Percentiles rank a stretch among this genome's conserved stretches.
phyloP scores from a whole-genome alignment of 2,797 vertebrate genomes.

The Ctenopoma kingsleyae region DNA sequence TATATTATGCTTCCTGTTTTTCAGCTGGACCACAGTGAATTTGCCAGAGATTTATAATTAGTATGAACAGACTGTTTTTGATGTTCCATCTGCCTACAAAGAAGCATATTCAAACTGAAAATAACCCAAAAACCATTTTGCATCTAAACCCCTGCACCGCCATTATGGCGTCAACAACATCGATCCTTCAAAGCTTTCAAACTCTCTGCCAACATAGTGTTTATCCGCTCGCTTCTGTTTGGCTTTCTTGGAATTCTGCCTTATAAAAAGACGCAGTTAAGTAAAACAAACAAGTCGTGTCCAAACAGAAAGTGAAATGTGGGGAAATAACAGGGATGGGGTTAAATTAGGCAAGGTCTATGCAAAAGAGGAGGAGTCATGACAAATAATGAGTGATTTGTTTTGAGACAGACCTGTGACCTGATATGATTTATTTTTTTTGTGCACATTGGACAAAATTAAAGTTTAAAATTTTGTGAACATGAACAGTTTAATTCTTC shows the following conservation, averaged over 20 bases:
- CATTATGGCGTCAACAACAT: not conserved
- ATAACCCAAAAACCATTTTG: slow-evolving; percentile 1
- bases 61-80: not conserved
- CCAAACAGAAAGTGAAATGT: not conserved
- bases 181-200: not conserved
- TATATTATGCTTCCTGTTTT: not conserved
- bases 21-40: no score
- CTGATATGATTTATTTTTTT: not conserved
- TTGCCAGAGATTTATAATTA: no score
- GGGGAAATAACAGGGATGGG: not conserved
- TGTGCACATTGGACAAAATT: not conserved
- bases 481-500: not conserved
- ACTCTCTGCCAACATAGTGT: not conserved
- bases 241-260: not conserved
- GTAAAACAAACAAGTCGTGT: not conserved
- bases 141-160: not conserved
- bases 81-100: slow-evolving; percentile 12
- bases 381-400: not conserved
- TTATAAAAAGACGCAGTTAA: not conserved
- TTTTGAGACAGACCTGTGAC: not conserved
- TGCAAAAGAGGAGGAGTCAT: not conserved
- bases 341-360: not conserved
- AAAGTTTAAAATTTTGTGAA: not conserved
- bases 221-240: not conserved
- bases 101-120: slow-evolving; percentile 1